phyloP scores from a whole-genome alignment of 1,140 invertebrate genomes.

The Ptiloglossa arizonensis region DNA sequence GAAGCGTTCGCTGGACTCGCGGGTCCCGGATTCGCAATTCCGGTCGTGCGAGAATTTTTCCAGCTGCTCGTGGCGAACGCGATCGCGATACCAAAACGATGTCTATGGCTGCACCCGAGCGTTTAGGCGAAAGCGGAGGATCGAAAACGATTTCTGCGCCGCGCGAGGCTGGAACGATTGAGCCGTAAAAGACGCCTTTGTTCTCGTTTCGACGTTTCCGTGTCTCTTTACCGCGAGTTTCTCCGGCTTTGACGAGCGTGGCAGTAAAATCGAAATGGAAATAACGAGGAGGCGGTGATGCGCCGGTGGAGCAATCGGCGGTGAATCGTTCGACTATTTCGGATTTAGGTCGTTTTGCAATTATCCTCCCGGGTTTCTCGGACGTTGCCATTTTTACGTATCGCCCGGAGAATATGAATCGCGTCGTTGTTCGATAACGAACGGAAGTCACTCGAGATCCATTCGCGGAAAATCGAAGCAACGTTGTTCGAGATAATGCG shows the following conservation, averaged over 20 bases:
- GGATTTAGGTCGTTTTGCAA: neutral
- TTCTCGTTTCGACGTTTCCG: constrained; percentile 3
- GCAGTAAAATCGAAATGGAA: constrained; percentile 15
- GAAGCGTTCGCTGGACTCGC: too few species aligned
- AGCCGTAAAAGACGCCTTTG: constrained; percentile 11
- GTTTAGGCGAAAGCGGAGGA: constrained; percentile 13
- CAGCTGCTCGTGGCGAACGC: too few species aligned
- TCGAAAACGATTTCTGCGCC: neutral
- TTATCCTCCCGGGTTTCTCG: neutral
- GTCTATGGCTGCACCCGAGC: neutral
- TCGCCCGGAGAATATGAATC: too few species aligned
- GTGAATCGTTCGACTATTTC: neutral
- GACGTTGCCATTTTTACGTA: neutral
- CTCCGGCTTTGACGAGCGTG: constrained; percentile 1
- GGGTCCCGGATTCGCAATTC: too few species aligned
- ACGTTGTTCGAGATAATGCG: too few species aligned
- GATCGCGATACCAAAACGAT: neutral
- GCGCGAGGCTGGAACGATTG: neutral
- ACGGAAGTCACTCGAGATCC: too few species aligned
- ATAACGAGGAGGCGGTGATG: constrained; percentile 14
- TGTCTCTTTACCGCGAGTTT: constrained; percentile 6
- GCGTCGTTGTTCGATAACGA: too few species aligned
- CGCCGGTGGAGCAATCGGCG: neutral
- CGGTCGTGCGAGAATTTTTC: too few species aligned
- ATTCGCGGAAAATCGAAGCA: too few species aligned